Evolutionary conservation across 2,113 vertebrate genomes (phyloP).

Genomic region (Cheilinus undulatus): DNA sequence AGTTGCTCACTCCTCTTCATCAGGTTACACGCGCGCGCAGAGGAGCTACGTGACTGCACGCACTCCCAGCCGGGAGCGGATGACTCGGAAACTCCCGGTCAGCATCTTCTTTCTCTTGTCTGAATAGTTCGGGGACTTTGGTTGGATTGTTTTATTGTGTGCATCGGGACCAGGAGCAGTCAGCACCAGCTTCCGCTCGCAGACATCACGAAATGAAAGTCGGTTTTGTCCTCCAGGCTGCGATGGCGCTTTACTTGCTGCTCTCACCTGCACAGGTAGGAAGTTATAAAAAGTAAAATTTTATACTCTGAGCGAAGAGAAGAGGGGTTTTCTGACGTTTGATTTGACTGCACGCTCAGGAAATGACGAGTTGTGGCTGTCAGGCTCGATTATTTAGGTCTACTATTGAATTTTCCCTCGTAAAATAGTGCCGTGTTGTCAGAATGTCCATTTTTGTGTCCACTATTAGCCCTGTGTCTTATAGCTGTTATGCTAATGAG

Average conservation of each 20-base stretch:
- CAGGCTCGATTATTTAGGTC: neutral
- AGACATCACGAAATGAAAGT: slow-evolving; percentile 78
- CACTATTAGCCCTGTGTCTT: no score
- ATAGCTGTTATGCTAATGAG: neutral
- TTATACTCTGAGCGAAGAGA: neutral
- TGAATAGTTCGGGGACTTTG: slow-evolving; percentile 25
- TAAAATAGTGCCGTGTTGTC: no score
- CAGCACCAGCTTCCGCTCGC: slow-evolving; percentile 20
- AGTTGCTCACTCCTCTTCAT: slow-evolving; percentile 47
- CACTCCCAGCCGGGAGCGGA: slow-evolving; percentile 37
- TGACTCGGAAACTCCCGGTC: slow-evolving; percentile 54
- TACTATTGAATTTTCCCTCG: neutral
- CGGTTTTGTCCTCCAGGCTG: slow-evolving; percentile 68
- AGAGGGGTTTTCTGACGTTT: neutral
- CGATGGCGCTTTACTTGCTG: slow-evolving; percentile 77
- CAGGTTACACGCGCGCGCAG: slow-evolving; percentile 60
- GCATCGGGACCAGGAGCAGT: slow-evolving; percentile 23
- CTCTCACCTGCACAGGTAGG: slow-evolving; percentile 85
- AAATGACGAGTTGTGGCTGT: neutral
- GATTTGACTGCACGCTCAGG: no score
- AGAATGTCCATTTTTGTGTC: no score
- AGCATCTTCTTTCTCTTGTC: slow-evolving; percentile 35
- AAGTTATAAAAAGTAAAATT: neutral
- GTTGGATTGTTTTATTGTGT: slow-evolving; percentile 50
- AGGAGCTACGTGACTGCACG: slow-evolving; percentile 64